A percentile compares a stretch with the other conserved stretches of the same genome.
These are phyloP conservation scores for Meleagris gallopavo DNA, from an alignment of 2,113 vertebrate species.

Conservation along the genomic window DNA sequence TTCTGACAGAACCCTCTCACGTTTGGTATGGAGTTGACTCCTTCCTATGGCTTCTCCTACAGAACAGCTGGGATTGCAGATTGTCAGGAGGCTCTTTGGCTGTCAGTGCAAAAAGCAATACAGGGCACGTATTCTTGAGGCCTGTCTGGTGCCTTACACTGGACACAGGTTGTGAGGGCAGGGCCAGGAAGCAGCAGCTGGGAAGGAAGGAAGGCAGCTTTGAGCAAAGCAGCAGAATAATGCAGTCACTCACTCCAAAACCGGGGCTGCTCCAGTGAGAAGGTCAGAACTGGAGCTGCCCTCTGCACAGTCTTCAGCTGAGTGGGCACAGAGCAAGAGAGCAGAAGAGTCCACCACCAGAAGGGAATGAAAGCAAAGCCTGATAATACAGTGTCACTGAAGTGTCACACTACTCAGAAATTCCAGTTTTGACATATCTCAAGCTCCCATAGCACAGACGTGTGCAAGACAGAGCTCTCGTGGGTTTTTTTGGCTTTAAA, in stretches of 20 bases:
- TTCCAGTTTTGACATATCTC: not conserved
- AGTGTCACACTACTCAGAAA: not conserved
- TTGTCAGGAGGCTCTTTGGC: slow-evolving; percentile 64
- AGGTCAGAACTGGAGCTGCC: not conserved
- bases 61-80: slow-evolving; percentile 38
- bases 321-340: not conserved
- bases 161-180: not conserved
- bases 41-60: slow-evolving; percentile 51
- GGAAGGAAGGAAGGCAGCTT: not conserved
- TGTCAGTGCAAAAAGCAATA: rapidly evolving
- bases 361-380: not conserved
- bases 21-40: slow-evolving; percentile 4
- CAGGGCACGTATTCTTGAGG: not conserved
- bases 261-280: not conserved
- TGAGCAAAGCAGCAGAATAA: not conserved
- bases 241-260: not conserved
- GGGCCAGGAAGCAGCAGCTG: not conserved
- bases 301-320: not conserved
- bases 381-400: not conserved
- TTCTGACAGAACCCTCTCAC: not conserved
- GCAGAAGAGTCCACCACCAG: not conserved
- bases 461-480: not conserved
- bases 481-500: slow-evolving; percentile 39
- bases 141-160: not conserved
- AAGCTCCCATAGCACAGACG: not conserved